Evolutionary conservation across 1,140 invertebrate species (phyloP).

Genomic region (Brachionus rotundiformis): DNA sequence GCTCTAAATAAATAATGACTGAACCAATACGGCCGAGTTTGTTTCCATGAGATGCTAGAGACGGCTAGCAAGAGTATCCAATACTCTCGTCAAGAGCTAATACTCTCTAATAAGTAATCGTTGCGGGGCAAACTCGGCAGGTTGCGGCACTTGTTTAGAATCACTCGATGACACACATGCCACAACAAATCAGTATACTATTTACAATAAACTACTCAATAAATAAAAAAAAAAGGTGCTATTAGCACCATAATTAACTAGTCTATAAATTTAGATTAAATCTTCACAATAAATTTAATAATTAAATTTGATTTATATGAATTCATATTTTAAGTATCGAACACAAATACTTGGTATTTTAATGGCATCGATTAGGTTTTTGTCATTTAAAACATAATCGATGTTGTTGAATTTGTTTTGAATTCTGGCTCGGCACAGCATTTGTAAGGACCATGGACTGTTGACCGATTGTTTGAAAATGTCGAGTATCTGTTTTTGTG

Average conservation of each 20-base stretch:
- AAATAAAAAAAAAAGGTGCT: neutral
- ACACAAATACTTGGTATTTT: constrained; percentile 37
- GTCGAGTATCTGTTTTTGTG: neutral
- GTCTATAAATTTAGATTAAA: constrained; percentile 6
- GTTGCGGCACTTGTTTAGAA: neutral
- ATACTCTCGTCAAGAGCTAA: neutral
- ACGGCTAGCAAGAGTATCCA: neutral
- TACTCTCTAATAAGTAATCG: neutral
- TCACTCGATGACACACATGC: constrained; percentile 15
- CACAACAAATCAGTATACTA: neutral
- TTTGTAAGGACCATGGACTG: constrained; percentile 26
- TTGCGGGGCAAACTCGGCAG: neutral
- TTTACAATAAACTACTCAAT: neutral
- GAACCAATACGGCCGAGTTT: neutral
- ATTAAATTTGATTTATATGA: neutral
- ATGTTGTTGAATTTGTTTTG: constrained; percentile 7
- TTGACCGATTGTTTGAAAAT: constrained; percentile 1
- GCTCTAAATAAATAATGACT: neutral
- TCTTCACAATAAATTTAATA: neutral
- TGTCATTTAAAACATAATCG: constrained; percentile 38
- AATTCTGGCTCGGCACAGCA: constrained; percentile 6
- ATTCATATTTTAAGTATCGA: constrained; percentile 44
- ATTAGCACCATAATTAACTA: neutral
- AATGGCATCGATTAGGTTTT: neutral
- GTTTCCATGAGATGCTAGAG: constrained; percentile 1